Percentiles rank a stretch among this genome's conserved stretches.
phyloP scores from a whole-genome alignment of 2,888 invertebrate species.

The Mallateleia sp. region DNA sequence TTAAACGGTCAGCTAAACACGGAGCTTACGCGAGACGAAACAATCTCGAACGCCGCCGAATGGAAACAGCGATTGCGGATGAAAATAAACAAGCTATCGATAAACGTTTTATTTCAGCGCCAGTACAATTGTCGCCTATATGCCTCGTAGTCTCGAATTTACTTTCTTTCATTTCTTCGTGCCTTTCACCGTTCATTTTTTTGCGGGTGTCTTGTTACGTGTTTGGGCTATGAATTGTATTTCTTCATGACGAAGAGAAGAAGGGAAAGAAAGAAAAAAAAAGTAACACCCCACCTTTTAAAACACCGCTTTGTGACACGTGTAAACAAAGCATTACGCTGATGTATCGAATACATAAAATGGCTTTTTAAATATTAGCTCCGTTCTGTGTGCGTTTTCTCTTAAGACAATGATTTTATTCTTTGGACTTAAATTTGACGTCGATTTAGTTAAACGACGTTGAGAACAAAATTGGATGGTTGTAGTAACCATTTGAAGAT shows the following conservation, averaged over 20 bases:
- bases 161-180: slow-evolving; percentile 67
- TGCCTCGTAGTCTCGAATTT: slow-evolving; percentile 19
- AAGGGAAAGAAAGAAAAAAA: slow-evolving; percentile 6
- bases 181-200: slow-evolving; percentile 61
- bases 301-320: slow-evolving; percentile 65
- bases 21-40: slow-evolving; percentile 87
- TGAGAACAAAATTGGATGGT: too few species aligned
- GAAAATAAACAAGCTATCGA: slow-evolving; percentile 75
- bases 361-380: slow-evolving; percentile 53
- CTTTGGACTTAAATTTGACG: neutral
- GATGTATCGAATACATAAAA: slow-evolving; percentile 50
- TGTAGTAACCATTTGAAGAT: too few species aligned
- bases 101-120: slow-evolving; percentile 52
- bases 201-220: slow-evolving; percentile 68
- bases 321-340: slow-evolving; percentile 63
- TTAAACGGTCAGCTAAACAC: slow-evolving; percentile 88
- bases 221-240: slow-evolving; percentile 72
- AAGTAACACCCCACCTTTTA: slow-evolving; percentile 44
- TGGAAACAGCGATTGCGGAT: slow-evolving; percentile 29
- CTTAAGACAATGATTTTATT: slow-evolving; percentile 24
- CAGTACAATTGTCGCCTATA: slow-evolving; percentile 62
- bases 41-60: slow-evolving; percentile 85
- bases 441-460: neutral
- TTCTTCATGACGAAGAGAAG: slow-evolving; percentile 55
- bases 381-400: slow-evolving; percentile 36